phyloP scores from a whole-genome alignment of 2,113 vertebrate genomes.

The Empidonax traillii region DNA sequence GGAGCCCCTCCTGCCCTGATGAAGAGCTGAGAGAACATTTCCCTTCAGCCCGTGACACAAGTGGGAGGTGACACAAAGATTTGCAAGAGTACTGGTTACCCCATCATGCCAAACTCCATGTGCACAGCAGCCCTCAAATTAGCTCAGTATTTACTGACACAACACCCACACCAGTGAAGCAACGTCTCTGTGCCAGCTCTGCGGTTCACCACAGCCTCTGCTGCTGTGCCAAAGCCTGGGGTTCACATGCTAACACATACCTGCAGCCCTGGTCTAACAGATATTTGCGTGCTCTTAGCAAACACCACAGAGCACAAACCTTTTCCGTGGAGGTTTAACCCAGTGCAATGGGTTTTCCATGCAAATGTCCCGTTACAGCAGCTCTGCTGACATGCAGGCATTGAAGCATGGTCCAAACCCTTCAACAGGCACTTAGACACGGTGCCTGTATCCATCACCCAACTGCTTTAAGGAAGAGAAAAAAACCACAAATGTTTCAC shows the following conservation, averaged over 20 bases:
- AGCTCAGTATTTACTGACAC: neutral
- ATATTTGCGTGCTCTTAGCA: neutral
- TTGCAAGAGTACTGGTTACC: neutral
- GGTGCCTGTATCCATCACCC: neutral
- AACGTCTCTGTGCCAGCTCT: neutral
- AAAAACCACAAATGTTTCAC: neutral
- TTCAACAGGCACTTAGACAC: neutral
- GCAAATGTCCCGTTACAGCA: neutral
- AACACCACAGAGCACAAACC: neutral
- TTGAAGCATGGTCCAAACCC: neutral
- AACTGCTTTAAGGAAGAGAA: neutral
- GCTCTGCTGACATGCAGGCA: neutral
- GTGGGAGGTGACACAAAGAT: neutral
- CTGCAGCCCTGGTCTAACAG: neutral
- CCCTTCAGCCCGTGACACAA: neutral
- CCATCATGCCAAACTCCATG: neutral
- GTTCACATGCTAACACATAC: neutral
- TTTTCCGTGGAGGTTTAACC: neutral
- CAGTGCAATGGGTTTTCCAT: neutral
- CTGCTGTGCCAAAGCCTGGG: neutral
- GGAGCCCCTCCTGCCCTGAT: neutral
- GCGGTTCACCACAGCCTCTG: neutral
- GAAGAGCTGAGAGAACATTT: neutral
- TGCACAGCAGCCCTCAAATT: accelerated
- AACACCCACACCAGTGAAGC: neutral